Base-by-base conservation (phyloP, 2,797 vertebrate species). In the Morelia viridis region DNA sequence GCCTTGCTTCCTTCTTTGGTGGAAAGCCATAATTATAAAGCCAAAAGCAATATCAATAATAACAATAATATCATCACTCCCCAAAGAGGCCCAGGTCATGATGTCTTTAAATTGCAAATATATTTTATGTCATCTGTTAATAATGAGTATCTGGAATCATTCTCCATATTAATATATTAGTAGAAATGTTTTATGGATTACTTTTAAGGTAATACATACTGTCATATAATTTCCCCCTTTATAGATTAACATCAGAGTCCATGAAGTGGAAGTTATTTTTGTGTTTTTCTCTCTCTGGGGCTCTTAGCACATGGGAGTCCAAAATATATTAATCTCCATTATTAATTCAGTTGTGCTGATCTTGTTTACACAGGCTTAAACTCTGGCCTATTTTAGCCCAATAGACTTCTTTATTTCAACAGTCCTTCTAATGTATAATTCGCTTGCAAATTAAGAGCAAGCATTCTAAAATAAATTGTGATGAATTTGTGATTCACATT, bases 291-390 rank as follows among this genome's bases (percentile, higher is more conserved):
- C 56, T 71, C 31, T 26, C 53, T 71, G 46, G 24, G 2, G 13
- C 68, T 68, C 62, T 86, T 58, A 5, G 5, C 17, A 53, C 26
- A n/a, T 6, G 5, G 58, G 68, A 46, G 71, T 68, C 35, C 85
- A 76, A 87, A 46, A 85, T 46, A 24, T 57, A 61, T 91, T 80
- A 53, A 91, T 91, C 19, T 46, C 61, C 57, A 84, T 60, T 62
- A 46, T 88, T 85, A 92, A 57, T 76, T 90, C 5, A 7, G 19
- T 84, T 46, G 19, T 89, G 41, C n/a, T 17, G 8, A 12, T 57
- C 8, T 91, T 41, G 17, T 90, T 95, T 95, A 89, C 62, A 57
- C 10, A 71, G 35, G 26, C 80, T 92, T 86, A 64, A 31, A 60
- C 60, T 92, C 76, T n/a, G 9, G 11, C 60, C 1, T 89, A 68